phyloP scores from a whole-genome alignment of 2,797 vertebrate genomes.

The Geotrypetes seraphini region DNA sequence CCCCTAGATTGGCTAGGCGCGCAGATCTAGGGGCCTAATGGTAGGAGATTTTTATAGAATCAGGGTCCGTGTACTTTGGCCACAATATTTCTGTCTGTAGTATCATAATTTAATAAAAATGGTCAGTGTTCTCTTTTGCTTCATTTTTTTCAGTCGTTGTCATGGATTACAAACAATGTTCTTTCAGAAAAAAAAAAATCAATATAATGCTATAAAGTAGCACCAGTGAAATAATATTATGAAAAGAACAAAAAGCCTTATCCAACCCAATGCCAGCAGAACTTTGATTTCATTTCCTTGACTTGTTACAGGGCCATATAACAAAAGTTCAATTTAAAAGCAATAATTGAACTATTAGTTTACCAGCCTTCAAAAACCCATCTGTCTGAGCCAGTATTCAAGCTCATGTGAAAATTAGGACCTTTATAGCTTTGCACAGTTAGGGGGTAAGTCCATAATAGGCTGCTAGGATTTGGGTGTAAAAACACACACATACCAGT shows the following conservation, averaged over 20 bases:
- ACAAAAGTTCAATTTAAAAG: not conserved
- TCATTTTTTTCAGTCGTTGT: not conserved
- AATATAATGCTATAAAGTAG: not conserved
- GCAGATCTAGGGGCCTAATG: no score
- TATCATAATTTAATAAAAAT: not conserved
- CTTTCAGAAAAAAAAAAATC: not conserved
- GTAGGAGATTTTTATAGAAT: no score
- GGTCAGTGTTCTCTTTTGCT: not conserved
- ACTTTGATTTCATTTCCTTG: not conserved
- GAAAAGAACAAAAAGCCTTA: not conserved
- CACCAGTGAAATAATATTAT: not conserved
- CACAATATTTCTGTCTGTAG: not conserved
- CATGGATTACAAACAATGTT: not conserved
- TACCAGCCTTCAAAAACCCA: not conserved
- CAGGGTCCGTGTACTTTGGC: no score
- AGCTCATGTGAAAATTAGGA: not conserved
- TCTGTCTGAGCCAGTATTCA: not conserved
- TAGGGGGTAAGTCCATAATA: no score
- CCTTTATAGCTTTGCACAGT: not conserved
- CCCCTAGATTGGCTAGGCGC: no score
- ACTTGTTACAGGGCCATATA: not conserved
- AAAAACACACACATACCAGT: no score
- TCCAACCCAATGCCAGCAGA: not conserved
- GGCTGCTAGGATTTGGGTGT: no score
- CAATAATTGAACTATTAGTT: not conserved